Evolutionary conservation across 2,797 vertebrate species (phyloP).

Genomic region (Caiman crocodilus): DNA sequence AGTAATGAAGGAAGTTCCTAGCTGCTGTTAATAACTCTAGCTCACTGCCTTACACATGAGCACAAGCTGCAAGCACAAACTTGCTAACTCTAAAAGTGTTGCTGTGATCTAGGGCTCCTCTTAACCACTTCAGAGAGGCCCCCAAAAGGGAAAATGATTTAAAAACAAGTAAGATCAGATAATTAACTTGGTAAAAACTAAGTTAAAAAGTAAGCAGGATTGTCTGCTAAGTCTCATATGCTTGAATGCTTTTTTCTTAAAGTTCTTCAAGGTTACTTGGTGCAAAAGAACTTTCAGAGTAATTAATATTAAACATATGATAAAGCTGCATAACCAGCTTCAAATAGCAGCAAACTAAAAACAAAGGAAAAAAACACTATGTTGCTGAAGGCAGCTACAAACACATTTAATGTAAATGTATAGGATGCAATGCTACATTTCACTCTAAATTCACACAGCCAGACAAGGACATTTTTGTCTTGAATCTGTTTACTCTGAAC

Average conservation of each 20-base stretch:
- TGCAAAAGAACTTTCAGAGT: background rate
- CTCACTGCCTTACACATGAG: background rate
- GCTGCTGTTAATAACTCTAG: background rate
- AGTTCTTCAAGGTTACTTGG: background rate
- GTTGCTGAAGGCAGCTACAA: background rate
- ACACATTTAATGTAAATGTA: background rate
- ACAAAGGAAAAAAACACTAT: background rate
- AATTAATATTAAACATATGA: background rate
- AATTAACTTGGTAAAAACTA: background rate
- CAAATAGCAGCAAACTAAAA: fast-evolving
- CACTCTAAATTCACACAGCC: background rate
- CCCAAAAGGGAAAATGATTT: background rate
- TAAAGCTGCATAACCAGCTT: background rate
- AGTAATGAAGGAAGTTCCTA: background rate
- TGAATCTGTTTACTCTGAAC: background rate
- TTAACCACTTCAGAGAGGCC: too few relatives aligned
- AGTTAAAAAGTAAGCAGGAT: background rate
- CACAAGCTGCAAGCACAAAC: too few relatives aligned
- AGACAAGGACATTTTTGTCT: background rate
- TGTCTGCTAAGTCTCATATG: fast-evolving
- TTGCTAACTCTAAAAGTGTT: background rate
- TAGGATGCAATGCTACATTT: background rate
- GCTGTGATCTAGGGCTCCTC: background rate
- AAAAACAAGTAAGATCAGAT: background rate
- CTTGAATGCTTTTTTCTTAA: background rate